A percentile compares a stretch with the other conserved stretches of the same genome.
These are phyloP conservation scores for Emmelina monodactyla DNA, from an alignment of 2,888 invertebrate species.

Conservation along the genomic window DNA sequence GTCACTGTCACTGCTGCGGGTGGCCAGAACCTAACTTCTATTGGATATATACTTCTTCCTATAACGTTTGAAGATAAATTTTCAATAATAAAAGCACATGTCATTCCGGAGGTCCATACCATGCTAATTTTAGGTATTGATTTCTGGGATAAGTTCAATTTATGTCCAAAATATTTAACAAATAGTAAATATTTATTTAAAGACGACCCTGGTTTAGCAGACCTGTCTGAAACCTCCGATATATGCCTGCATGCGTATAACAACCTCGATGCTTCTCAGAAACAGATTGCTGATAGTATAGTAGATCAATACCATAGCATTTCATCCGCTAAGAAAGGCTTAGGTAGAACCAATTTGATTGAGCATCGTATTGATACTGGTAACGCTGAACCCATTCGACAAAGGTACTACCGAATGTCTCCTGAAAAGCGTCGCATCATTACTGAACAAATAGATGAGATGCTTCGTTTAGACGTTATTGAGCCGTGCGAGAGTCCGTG, in stretches of 20 bases:
- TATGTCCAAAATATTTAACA: slow-evolving; percentile 6
- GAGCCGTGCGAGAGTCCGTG: slow-evolving; percentile 16
- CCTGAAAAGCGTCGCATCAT: slow-evolving; percentile 14
- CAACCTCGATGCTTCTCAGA: slow-evolving; percentile 6
- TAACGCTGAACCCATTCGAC: slow-evolving; percentile 16
- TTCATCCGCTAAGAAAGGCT: slow-evolving; percentile 11
- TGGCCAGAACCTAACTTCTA: slow-evolving; percentile 7
- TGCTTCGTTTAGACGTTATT: slow-evolving; percentile 8
- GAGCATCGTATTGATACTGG: slow-evolving; percentile 19
- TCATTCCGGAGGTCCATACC: slow-evolving; percentile 13
- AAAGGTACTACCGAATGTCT: slow-evolving; percentile 15
- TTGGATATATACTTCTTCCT: slow-evolving; percentile 13
- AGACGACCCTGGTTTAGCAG: not conserved
- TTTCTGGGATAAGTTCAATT: slow-evolving; percentile 12
- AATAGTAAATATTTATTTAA: slow-evolving; percentile 2
- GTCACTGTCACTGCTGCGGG: slow-evolving; percentile 10
- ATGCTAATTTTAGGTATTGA: slow-evolving; percentile 15
- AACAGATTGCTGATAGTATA: slow-evolving; percentile 7
- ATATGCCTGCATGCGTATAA: slow-evolving; percentile 1
- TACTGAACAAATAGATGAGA: slow-evolving; percentile 10
- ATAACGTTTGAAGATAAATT: slow-evolving; percentile 10
- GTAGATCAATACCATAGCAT: slow-evolving; percentile 12
- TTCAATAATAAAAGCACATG: slow-evolving; percentile 11
- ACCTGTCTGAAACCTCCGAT: not conserved
- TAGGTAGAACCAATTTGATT: slow-evolving; percentile 17